Conservation (phyloP, 2,113 vertebrate species). For the Leptobrachium ailaonicum region DNA sequence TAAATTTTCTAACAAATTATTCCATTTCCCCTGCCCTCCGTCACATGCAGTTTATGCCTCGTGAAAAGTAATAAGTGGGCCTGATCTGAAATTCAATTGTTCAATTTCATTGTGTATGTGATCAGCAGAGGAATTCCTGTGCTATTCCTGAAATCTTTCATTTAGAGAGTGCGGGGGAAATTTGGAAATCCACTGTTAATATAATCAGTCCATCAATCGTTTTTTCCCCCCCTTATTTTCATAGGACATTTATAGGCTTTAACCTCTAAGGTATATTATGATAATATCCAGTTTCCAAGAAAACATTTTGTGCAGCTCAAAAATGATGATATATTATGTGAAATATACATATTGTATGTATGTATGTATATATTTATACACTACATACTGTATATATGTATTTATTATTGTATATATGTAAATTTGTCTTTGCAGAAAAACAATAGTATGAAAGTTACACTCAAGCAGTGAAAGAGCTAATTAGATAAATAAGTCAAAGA, state of each 20-base stretch:
- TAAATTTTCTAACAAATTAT: slow-evolving; percentile 41
- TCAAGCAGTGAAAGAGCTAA: slow-evolving; percentile 4
- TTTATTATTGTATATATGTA: too few species aligned
- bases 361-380: too few species aligned
- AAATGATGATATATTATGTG: slow-evolving; percentile 3
- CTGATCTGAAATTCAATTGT: slow-evolving; percentile 49
- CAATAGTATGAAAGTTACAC: neutral
- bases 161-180: slow-evolving; percentile 26
- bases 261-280: slow-evolving; percentile 12
- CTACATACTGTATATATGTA: too few species aligned
- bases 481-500: neutral
- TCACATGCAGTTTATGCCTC: slow-evolving; percentile 42
- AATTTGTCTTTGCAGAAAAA: too few species aligned
- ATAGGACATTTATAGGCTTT: slow-evolving; percentile 27
- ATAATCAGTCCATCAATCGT: slow-evolving; percentile 38
- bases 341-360: neutral
- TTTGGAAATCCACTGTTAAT: slow-evolving; percentile 23
- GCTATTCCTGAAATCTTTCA: slow-evolving; percentile 30
- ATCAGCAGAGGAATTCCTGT: slow-evolving; percentile 30
- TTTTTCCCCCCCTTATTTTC: neutral
- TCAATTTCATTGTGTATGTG: slow-evolving; percentile 34
- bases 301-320: slow-evolving; percentile 3
- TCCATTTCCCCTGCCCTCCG: slow-evolving; percentile 34
- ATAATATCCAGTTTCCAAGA: slow-evolving; percentile 15
- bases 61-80: slow-evolving; percentile 45